Evolutionary conservation across 2,113 vertebrate species (phyloP).

Genomic region (Arenaria interpres): DNA sequence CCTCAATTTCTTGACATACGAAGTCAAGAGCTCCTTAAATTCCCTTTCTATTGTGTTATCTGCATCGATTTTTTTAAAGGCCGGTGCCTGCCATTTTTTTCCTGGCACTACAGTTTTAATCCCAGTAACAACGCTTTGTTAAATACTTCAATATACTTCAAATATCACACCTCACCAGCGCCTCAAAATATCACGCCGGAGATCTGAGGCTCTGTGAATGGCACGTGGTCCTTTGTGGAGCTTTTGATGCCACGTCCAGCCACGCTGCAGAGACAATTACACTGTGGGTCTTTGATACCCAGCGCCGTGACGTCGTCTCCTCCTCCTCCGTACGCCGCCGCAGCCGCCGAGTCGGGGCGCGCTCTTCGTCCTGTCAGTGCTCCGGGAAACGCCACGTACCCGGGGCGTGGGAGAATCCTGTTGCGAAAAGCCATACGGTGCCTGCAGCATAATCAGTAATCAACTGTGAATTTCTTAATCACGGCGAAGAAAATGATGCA

Average conservation of each 20-base stretch:
- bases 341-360: slow-evolving; percentile 28
- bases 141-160: neutral
- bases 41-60: neutral
- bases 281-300: slow-evolving; percentile 35
- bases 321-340: slow-evolving; percentile 37
- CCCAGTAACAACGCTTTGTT: neutral
- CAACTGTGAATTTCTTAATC: slow-evolving; percentile 65
- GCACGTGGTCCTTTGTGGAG: slow-evolving; percentile 11
- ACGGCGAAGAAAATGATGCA: slow-evolving; percentile 61
- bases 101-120: neutral
- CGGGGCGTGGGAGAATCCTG: slow-evolving; percentile 31
- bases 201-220: neutral
- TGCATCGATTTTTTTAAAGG: neutral
- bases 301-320: slow-evolving; percentile 16
- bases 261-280: neutral
- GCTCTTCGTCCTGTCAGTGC: neutral
- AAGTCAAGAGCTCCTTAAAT: neutral
- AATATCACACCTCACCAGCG: neutral
- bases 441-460: slow-evolving; percentile 50
- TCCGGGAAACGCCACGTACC: neutral
- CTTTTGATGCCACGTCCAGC: slow-evolving; percentile 52
- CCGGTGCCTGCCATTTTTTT: neutral
- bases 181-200: neutral
- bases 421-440: slow-evolving; percentile 48
- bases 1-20: neutral